Percentiles rank a stretch among this genome's conserved stretches.
Evolutionary conservation across 2,113 vertebrate species (phyloP).

Genomic region (Dromas ardeola): DNA sequence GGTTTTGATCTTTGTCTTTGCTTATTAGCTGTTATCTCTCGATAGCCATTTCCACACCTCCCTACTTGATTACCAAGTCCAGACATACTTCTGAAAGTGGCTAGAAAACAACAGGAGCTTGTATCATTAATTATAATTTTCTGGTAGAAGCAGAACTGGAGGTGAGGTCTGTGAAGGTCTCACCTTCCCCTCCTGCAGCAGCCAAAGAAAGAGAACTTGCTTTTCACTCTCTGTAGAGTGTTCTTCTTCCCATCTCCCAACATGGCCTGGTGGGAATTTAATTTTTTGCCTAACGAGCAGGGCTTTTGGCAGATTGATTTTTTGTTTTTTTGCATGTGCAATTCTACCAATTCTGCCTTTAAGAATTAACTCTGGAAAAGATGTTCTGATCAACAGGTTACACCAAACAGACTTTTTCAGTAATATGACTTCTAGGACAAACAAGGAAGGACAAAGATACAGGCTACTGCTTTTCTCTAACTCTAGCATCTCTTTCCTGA

Average conservation of each 20-base stretch:
- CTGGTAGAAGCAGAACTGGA: background rate
- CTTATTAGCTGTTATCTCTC: background rate
- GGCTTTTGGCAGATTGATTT: background rate
- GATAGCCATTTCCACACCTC: background rate
- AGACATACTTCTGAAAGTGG: background rate
- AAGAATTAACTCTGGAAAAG: background rate
- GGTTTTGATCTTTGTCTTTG: conserved; percentile 16
- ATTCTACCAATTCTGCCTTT: background rate
- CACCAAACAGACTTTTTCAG: background rate
- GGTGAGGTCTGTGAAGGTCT: background rate
- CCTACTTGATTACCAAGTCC: conserved; percentile 1
- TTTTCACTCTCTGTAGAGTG: background rate
- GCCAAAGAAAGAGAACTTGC: background rate
- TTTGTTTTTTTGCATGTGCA: background rate
- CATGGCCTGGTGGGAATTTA: background rate
- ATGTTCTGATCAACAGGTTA: background rate
- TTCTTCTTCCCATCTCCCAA: background rate
- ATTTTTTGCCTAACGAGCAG: background rate
- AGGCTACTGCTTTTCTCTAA: background rate
- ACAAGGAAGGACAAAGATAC: background rate
- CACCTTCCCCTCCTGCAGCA: background rate
- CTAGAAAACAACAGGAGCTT: background rate
- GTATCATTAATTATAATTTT: background rate
- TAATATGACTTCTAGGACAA: background rate
- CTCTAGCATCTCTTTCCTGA: background rate